Base-by-base conservation (phyloP, 2,888 invertebrate species). In the Tetanocera ferruginea region DNA sequence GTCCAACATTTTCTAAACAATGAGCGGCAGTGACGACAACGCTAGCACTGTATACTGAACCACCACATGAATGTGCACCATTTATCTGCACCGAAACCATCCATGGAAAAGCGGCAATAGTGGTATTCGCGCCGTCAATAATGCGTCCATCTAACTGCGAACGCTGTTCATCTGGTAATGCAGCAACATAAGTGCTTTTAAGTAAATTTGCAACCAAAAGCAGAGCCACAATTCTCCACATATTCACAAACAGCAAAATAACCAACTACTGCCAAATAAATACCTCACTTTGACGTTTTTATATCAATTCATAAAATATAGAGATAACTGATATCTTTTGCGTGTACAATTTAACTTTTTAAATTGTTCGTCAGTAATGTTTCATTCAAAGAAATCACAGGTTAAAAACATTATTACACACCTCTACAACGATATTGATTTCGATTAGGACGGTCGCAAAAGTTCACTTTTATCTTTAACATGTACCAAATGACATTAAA, bases 11-110 rank as follows among this genome's bases (percentile, higher is more conserved):
- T 60, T 90, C 85, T 82, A 87, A 88, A 82, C 93, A 93, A 84
- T 93, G 93, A n/a, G 93, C 93, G 28, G 93, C 93, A 1, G 92
- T 93, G 5, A 93, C 79, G 0, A 92, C 88, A 55, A 84, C 80
- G 51, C 90, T 91, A 70, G 90, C 84, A 19, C 84, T 84, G 72
- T 90, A 90, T 67, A 93, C 84, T 6, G 91, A 86, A 0, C 91
- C 93, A 1, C 93, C 93, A 82, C 93, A 93, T 0, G 88, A 85
- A 82, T 92, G 92, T 0, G 86, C 82, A 0, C 90, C 91, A 62
- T 87, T 84, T 17, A 82, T 83, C 77, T 83, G 83, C 8, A 88
- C 78, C 2, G 87, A 87, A 25, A 85, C 80, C 79, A 85, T 85
- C 82, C 84, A 86, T n/a, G 88, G 88, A 78, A 82, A 84, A 76